These are phyloP conservation scores for Synergus laeviventris DNA, from an alignment of 2,888 invertebrate species.

Conservation along the genomic window DNA sequence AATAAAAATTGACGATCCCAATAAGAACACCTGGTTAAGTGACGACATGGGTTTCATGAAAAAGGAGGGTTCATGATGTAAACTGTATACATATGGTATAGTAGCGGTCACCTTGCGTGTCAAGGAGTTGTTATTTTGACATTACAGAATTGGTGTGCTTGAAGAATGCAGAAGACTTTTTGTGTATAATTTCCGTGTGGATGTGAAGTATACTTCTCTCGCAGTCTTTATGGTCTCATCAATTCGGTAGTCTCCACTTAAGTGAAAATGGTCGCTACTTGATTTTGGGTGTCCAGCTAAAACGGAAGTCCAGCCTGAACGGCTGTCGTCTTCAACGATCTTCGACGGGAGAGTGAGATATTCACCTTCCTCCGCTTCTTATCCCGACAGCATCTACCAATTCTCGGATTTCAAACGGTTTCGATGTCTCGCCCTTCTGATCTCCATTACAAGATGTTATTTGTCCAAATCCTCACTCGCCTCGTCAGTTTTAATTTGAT, in stretches of 20 bases:
- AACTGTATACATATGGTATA: not conserved
- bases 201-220: not conserved
- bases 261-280: not conserved
- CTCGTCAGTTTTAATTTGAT: slow-evolving; percentile 27
- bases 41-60: slow-evolving; percentile 28
- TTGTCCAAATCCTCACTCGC: slow-evolving; percentile 29
- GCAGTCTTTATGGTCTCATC: not conserved
- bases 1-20: not conserved
- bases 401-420: slow-evolving; percentile 59
- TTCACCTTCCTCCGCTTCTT: slow-evolving; percentile 41
- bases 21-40: slow-evolving; percentile 20
- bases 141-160: not conserved
- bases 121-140: slow-evolving; percentile 4
- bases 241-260: slow-evolving; percentile 12
- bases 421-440: not conserved
- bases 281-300: slow-evolving; percentile 16
- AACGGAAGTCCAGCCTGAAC: slow-evolving; percentile 27
- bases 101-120: slow-evolving; percentile 25
- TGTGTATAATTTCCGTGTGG: not conserved
- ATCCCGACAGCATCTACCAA: slow-evolving; percentile 62
- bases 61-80: slow-evolving; percentile 3
- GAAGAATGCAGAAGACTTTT: not conserved
- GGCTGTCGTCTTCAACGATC: slow-evolving; percentile 15
- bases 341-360: slow-evolving; percentile 29
- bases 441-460: slow-evolving; percentile 33